Conservation (phyloP, 2,797 vertebrate species). For the Poeciliopsis paucimaculata region DNA sequence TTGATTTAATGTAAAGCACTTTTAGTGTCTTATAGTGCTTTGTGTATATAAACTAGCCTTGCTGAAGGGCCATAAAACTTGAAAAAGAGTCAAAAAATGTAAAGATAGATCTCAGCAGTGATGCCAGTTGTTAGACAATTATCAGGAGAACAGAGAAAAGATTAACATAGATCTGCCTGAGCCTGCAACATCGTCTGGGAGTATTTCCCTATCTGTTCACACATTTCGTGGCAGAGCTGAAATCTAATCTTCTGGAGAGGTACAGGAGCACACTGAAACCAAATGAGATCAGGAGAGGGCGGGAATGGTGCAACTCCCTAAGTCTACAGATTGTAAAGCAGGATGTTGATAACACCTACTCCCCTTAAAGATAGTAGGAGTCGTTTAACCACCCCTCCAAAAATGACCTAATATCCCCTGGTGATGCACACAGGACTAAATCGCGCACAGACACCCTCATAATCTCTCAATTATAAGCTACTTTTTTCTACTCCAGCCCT, state of each 20-base stretch:
- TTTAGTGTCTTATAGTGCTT: not conserved
- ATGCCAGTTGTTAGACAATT: not conserved
- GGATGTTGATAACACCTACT: slow-evolving; percentile 25
- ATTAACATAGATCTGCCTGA: slow-evolving; percentile 16
- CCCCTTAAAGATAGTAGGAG: slow-evolving; percentile 41
- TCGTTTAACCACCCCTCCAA: slow-evolving; percentile 21
- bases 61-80: not conserved
- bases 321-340: slow-evolving; percentile 39
- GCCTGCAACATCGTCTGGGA: slow-evolving; percentile 13
- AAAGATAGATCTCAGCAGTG: not conserved
- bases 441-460: slow-evolving; percentile 4
- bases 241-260: slow-evolving; percentile 19
- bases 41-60: not conserved
- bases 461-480: slow-evolving; percentile 2
- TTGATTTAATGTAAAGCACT: not conserved
- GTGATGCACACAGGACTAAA: slow-evolving; percentile 13
- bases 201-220: slow-evolving; percentile 20
- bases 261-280: slow-evolving; percentile 8
- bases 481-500: slow-evolving; percentile 30
- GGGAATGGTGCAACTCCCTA: slow-evolving; percentile 8
- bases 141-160: slow-evolving; percentile 12
- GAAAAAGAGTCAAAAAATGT: not conserved
- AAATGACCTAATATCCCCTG: slow-evolving; percentile 23
- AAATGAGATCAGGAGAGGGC: slow-evolving; percentile 15
- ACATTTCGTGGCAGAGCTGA: slow-evolving; percentile 25